Percentiles rank a stretch among this genome's conserved stretches.
phyloP scores from a whole-genome alignment of 1,140 invertebrate genomes.

The Neomicropteryx cornuta region DNA sequence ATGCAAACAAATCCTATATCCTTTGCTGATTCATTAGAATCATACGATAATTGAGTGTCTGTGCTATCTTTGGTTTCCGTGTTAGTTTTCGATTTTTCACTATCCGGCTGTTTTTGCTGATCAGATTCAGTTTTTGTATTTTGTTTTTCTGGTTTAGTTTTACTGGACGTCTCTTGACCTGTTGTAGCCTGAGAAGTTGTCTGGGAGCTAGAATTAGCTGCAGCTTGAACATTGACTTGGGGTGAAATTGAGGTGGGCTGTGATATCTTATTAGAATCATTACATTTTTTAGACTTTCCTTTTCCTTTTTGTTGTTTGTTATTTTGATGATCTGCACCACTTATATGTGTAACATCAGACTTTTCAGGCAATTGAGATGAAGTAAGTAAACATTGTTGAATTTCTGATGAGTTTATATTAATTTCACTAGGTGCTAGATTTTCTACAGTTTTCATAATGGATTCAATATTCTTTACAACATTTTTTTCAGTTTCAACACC shows the following conservation, averaged over 20 bases:
- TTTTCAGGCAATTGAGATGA: neutral
- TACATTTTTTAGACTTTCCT: conserved; percentile 27
- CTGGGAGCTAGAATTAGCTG: conserved; percentile 6
- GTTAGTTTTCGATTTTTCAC: neutral
- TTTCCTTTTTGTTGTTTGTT: conserved; percentile 26
- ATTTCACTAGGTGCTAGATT: neutral
- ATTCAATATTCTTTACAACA: too few relatives aligned
- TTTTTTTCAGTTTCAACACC: too few relatives aligned
- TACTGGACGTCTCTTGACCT: conserved; percentile 2
- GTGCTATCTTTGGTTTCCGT: neutral
- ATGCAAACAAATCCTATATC: conserved; percentile 12
- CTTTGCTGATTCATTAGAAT: conserved; percentile 18
- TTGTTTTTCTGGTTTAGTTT: conserved; percentile 14
- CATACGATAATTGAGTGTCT: neutral
- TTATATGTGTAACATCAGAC: neutral
- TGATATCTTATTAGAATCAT: conserved; percentile 18
- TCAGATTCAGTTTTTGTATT: conserved; percentile 12
- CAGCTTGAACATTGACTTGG: neutral
- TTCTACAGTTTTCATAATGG: too few relatives aligned
- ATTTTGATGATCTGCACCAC: neutral
- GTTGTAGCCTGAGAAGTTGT: conserved; percentile 6
- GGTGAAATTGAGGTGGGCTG: conserved; percentile 6
- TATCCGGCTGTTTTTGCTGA: conserved; percentile 2
- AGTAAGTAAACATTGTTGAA: neutral
- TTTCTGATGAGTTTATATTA: neutral